Evolutionary conservation across 2,113 vertebrate species (phyloP), one percentile per base, ranked within the genome.

Genomic region (Lepus europaeus): DNA sequence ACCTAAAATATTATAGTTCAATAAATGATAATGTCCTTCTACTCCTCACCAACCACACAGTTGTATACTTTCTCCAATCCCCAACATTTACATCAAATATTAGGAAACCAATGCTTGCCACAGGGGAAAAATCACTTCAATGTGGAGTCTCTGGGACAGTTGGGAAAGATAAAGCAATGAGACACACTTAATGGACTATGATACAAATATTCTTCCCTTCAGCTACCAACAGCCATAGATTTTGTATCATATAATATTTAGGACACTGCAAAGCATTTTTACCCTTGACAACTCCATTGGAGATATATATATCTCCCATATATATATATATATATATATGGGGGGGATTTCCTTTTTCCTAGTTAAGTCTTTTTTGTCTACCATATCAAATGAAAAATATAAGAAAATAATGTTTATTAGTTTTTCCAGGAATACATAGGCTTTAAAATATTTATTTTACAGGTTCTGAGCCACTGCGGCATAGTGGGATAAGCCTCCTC

Each of bases 71-170:
- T 68, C 53, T 2, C 14, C 3, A 7, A 31, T 9, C 19, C 45
- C 49, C 7, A 5, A 12, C 63, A 36, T n/a, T 89, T 39, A 19
- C 2, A 22, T 13, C 14, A 22, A 29, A 72, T 29, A 27, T 76
- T 79, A 31, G 9, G 19, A 91, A n/a, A 45, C 68, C 7, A 63
- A 53, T 4, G 5, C 29, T 5, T 36, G 69, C 12, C 53, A 66
- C 1, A 27, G 5, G 79, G 10, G 6, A 39, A 36, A 27, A 2
- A 2, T 6, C 51, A 3, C 51, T 20, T 31, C 68, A 2, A 0
- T 19, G 12, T 6, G 61, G 70, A 66, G 64, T 59, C 36, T 66
- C 12, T 2, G 6, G 61, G 27, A 68, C 25, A 63, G 61, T 11
- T 19, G 4, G 13, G 25, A 23, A 51, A 7, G 11, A 14, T 53